phyloP scores from a whole-genome alignment of 2,113 vertebrate genomes.

The Archilochus colubris region DNA sequence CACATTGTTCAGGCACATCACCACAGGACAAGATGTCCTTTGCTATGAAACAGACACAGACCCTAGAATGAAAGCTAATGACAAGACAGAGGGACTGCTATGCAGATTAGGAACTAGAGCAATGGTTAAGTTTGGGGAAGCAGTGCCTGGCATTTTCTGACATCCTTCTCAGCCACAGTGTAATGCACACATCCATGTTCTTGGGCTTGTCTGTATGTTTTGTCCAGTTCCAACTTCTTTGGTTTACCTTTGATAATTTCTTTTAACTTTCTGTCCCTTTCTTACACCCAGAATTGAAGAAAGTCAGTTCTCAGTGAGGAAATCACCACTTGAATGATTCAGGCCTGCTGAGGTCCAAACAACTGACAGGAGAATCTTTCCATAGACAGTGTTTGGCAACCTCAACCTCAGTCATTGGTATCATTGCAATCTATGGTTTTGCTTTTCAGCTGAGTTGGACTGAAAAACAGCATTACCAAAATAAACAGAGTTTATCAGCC shows the following conservation, averaged over 20 bases:
- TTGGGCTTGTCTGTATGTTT: background rate
- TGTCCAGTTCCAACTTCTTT: background rate
- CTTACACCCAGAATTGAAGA: background rate
- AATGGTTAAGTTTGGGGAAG: background rate
- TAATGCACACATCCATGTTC: background rate
- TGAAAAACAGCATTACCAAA: background rate
- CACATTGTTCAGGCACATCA: background rate
- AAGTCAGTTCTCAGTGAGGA: background rate
- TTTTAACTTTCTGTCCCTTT: background rate
- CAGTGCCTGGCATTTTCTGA: background rate
- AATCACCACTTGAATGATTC: background rate
- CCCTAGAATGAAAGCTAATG: background rate
- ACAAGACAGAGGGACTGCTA: background rate
- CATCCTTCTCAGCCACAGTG: background rate
- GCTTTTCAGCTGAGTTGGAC: background rate
- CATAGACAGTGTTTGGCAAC: background rate
- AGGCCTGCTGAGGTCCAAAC: background rate
- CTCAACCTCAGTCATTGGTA: background rate
- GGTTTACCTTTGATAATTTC: background rate
- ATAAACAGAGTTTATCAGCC: background rate
- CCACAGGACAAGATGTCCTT: background rate
- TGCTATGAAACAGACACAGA: background rate
- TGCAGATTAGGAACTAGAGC: background rate
- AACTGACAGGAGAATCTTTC: background rate
- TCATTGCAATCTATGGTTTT: background rate